Evolutionary conservation across 2,888 invertebrate species (phyloP), one percentile per base, ranked within the genome.

Genomic region (Altica lythri): DNA sequence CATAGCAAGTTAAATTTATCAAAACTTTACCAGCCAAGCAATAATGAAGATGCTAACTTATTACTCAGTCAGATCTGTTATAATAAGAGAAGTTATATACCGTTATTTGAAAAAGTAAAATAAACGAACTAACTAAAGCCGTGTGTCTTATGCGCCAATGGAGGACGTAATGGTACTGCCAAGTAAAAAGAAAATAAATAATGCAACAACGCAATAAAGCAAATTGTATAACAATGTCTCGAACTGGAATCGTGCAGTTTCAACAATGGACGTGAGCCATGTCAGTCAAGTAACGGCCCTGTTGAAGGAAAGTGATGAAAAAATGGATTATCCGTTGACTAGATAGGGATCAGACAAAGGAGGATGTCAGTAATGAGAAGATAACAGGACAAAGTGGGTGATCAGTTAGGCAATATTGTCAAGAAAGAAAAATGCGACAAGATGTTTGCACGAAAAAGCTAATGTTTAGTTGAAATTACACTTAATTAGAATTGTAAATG

Each of bases 191-290:
- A 9, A 34, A 34, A 34, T 55, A 55, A 35, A 52, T 45, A 52
- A 54, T 42, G 13, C 34, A 51, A 53, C 40, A 38, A 54, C 22
- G 50, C 49, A 32, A 52, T 51, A 57, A 56, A 53, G 53, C 59
- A 59, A 61, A 59, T 59, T 59, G 55, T 54, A 54, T 40, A 50
- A 54, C 50, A 48, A 54, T 40, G 40, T 14, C 40, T 22, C 42
- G 50, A 46, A 45, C 34, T 42, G 44, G n/a, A 45, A 37, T 61
- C 59, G 59, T 61, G 59, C 50, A 38, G 37, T 42, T 43, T 40
- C 35, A 59, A 61, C 58, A 59, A 52, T 56, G 38, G 48, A 53
- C 49, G 44, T 55, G 51, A 56, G 47, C 47, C 51, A 16, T 53
- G 54, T 61, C 59, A 54, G 40, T 56, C 53, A 54, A 35, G 25